Evolutionary conservation across 2,797 vertebrate genomes (phyloP).

Genomic region (Cossypha dichroa): DNA sequence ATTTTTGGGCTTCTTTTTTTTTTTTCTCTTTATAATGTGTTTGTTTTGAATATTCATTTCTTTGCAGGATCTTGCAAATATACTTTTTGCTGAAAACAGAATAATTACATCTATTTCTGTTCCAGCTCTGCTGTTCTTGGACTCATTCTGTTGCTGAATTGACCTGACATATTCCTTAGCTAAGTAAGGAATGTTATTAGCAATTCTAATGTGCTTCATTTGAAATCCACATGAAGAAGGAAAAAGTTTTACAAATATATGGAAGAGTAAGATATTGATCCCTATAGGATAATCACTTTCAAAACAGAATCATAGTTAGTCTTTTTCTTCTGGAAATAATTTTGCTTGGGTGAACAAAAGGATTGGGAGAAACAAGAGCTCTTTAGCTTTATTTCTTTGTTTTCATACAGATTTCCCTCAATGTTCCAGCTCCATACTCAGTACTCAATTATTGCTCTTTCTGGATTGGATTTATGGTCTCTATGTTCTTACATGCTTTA

Average conservation of each 20-base stretch:
- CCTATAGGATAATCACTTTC: neutral
- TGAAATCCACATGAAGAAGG: neutral
- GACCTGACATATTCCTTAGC: slow-evolving; percentile 34
- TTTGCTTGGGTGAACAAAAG: neutral
- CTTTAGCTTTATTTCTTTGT: neutral
- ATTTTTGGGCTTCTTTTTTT: fast-evolving
- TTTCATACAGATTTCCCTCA: neutral
- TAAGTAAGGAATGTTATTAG: neutral
- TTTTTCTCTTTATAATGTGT: neutral
- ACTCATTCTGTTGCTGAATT: slow-evolving; percentile 34
- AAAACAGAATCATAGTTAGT: neutral
- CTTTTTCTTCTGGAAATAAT: neutral
- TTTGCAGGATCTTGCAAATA: slow-evolving; percentile 15
- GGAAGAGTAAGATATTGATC: neutral
- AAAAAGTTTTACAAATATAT: neutral
- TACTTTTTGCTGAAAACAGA: slow-evolving; percentile 17
- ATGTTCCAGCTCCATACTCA: neutral
- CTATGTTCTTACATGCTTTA: neutral
- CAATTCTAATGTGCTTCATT: slow-evolving; percentile 32
- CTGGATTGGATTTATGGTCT: neutral
- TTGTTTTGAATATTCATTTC: slow-evolving; percentile 47
- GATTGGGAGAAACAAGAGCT: neutral
- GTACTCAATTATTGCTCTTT: neutral
- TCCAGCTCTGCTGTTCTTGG: neutral
- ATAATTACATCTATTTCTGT: slow-evolving; percentile 30